These are phyloP conservation scores for Zelleria hepariella DNA, from an alignment of 2,888 invertebrate genomes.

Conservation along the genomic window DNA sequence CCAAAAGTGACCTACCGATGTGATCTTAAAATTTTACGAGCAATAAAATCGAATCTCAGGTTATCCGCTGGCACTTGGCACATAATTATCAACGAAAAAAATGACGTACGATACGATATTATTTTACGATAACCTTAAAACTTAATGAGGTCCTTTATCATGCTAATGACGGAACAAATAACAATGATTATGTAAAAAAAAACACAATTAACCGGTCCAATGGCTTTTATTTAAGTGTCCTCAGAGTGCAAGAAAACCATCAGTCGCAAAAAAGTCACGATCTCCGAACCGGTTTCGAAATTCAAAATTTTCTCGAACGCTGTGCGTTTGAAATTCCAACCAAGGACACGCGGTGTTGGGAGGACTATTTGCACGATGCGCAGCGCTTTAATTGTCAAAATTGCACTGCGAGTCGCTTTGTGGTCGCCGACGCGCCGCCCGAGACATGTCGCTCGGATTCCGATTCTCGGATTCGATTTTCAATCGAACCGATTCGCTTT, in stretches of 20 bases:
- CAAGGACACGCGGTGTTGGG: conserved; percentile 52
- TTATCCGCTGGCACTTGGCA: conserved; percentile 6
- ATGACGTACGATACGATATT: conserved; percentile 65
- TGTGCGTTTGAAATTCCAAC: conserved; percentile 51
- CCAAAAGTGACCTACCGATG: conserved; percentile 39
- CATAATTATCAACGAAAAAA: conserved; percentile 31
- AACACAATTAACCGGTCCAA: conserved; percentile 23
- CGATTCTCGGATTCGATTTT: conserved; percentile 30
- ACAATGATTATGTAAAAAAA: conserved; percentile 12
- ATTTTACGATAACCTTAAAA: conserved; percentile 41
- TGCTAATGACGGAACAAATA: background rate
- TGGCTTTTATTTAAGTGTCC: background rate
- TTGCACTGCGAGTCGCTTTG: conserved; percentile 47
- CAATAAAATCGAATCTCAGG: conserved; percentile 52
- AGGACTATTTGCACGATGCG: conserved; percentile 51
- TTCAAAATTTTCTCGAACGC: conserved; percentile 20
- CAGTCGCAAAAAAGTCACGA: conserved; percentile 23
- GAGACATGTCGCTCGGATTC: conserved; percentile 22
- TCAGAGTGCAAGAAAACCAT: conserved; percentile 13
- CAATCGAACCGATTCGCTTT: conserved; percentile 21
- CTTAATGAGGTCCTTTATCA: conserved; percentile 1
- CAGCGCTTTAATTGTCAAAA: conserved; percentile 69
- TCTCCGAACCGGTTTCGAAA: conserved; percentile 43
- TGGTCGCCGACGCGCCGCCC: conserved; percentile 37
- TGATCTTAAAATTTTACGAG: conserved; percentile 61